Evolutionary conservation across 2,113 vertebrate species (phyloP), one percentile per base, ranked within the genome.

Genomic region (Perca schrenkii): DNA sequence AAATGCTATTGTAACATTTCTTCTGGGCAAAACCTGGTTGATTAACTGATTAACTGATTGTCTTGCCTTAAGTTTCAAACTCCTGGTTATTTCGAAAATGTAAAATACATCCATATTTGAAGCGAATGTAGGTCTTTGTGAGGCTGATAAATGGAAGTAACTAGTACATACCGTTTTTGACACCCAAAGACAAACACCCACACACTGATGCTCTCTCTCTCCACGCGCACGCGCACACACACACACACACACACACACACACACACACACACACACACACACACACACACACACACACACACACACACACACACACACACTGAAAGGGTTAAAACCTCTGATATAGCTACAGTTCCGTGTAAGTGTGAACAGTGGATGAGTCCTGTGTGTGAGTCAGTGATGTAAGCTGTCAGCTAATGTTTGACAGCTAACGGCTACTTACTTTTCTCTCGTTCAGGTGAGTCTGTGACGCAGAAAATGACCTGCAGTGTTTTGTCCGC

Each of bases 391-490:
- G 34, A 8, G 53, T 22, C n/a, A 62, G 58, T 56, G 72, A 50
- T 58, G 69, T 72, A 62, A 76, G 49, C 50, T 21, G 12, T 43
- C 6, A 6, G n/a, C 22, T 60, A 36, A 56, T n/a, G 15, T 36
- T 46, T 47, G 11, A 43, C 47, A 61, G 28, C 4, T 43, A 50
- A 50, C 28, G 3, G 34, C 47, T 49, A 54, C 93, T 94, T 84
- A 96, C 96, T 84, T 95, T 95, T 77, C 87, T 93, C 47, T 86
- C 75, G 60, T 70, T 87, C 66, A 85, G 87, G 43, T 71, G 80
- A 88, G 70, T 78, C 43, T 77, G 77, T 4, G 95, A 93, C 1
- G 83, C 66, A 49, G 91, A 95, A 74, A 95, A 93, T 0, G 61
- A 60, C 62, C 96, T 90, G 74, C 88, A 84, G 54, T 52, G 68